Evolutionary conservation across 1,140 invertebrate species (phyloP), one percentile per base, ranked within the genome.

Genomic region (Caenorhabditis tropicalis): DNA sequence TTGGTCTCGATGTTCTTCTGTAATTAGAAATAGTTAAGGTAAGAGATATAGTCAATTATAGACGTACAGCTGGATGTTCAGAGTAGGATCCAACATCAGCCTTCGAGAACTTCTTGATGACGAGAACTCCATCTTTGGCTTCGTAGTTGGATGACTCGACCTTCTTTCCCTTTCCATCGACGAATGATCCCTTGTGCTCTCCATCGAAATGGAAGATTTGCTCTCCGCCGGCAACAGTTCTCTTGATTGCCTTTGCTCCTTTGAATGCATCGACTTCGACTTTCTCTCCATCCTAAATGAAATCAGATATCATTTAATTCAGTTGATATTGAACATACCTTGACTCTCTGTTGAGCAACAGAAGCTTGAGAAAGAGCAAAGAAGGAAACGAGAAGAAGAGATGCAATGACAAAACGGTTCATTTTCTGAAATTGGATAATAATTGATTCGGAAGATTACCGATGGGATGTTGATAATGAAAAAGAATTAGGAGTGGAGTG

Each of bases 271-370:
- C 60, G 19, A 70, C 19, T 9, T 70, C 60, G 9, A 70, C 31
- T n/a, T 39, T 70, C 5, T 36, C 60, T 70, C 60, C 60, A 16
- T 70, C 60, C 60, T 70, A 36, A 70, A 70, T n/a, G n/a, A 70
- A 16, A 3, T 21, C 2, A 21, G 3, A 7, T 0, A 36, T 36
- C 4, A 39, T 2, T 16, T 70, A 0, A 19, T 39, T 16, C 39
- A 6, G 39, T 27, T 70, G 19, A 1, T 2, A 1, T 36, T 4
- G 2, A 16, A 2, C 29, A 65, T 16, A 74, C 65, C 65, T 74
- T 74, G 36, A 43, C 65, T 24, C 12, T 19, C 65, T 74, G 65
- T 43, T 74, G 65, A 74, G 33, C 65, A 74, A 74, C 12, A 24
- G 65, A 19, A 2, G 65, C 65, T 43, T 74, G 19, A 6, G 65